Evolutionary conservation across 2,888 invertebrate genomes (phyloP).

Genomic region (Baronia brevicornis): DNA sequence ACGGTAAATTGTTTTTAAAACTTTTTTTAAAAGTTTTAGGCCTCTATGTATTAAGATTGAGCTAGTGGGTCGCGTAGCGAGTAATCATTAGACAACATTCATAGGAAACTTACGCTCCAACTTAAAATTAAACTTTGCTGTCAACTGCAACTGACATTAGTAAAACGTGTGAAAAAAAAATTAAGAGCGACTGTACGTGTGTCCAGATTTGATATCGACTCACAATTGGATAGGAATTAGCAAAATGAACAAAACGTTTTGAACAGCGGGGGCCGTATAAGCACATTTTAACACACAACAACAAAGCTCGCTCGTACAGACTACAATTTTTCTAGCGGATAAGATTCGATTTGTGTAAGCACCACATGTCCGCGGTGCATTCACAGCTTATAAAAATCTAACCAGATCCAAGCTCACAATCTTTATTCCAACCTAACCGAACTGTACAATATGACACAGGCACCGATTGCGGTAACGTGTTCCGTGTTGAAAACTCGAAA

Average conservation of each 20-base stretch:
- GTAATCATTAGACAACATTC: slow-evolving; percentile 4
- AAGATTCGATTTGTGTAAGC: too few species aligned
- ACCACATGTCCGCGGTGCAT: slow-evolving; percentile 12
- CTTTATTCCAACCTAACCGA: slow-evolving; percentile 30
- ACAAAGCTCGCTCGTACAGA: too few species aligned
- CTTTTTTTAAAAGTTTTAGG: too few species aligned
- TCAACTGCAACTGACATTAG: not conserved
- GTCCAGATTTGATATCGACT: slow-evolving; percentile 8
- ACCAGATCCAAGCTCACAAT: slow-evolving; percentile 41
- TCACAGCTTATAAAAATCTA: slow-evolving; percentile 18
- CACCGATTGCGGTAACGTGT: slow-evolving; percentile 25
- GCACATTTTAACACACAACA: too few species aligned
- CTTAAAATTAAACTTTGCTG: slow-evolving; percentile 3
- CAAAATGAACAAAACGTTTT: slow-evolving; percentile 13
- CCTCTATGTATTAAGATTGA: slow-evolving; percentile 7
- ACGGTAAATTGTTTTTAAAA: too few species aligned
- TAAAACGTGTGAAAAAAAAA: too few species aligned
- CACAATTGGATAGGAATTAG: slow-evolving; percentile 5
- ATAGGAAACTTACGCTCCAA: slow-evolving; percentile 1
- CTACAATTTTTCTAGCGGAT: too few species aligned
- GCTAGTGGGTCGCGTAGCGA: slow-evolving; percentile 9
- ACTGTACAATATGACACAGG: slow-evolving; percentile 48
- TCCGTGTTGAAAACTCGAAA: slow-evolving; percentile 13
- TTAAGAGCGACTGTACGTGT: slow-evolving; percentile 3
- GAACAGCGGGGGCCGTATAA: not conserved